Evolutionary conservation across 2,888 invertebrate genomes (phyloP), one percentile per base, ranked within the genome.

Genomic region (Spilarctia lutea): DNA sequence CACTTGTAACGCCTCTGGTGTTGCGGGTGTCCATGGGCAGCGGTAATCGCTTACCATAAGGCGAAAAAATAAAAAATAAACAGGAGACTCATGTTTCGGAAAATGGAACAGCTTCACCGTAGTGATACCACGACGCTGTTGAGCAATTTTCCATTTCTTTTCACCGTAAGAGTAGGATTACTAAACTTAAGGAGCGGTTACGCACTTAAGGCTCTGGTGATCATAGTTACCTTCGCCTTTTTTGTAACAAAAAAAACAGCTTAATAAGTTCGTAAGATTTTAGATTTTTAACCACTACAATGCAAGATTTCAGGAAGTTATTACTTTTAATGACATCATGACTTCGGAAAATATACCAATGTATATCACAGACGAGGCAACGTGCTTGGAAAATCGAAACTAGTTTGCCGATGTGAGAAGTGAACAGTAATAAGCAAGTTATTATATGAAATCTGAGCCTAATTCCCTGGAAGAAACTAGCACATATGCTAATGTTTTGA

Each of bases 401-500:
- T 56, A 16, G 20, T 18, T 16, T 65, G 33, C 18, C 13, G 33
- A 27, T 20, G 8, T 56, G 52, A 8, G n/a, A n/a, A n/a, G n/a
- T 0, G n/a, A 56, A 10, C n/a, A 24, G 52, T 56, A n/a, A n/a
- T 56, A n/a, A 56, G 52, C 18, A 18, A 52, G 52, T 8, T 52
- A 52, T 56, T n/a, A 56, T n/a, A n/a, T 56, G n/a, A 8, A 56
- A 56, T n/a, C 2, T 56, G n/a, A 56, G 11, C 11, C n/a, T 11
- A 56, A 56, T n/a, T 56, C n/a, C n/a, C 52, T 56, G 52, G n/a
- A 56, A 56, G 52, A 56, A 56, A 56, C n/a, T n/a, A 56, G 24
- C 11, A 24, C 8, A 52, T 52, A 24, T 52, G 24, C 24, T 7
- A 52, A 52, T 20, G 48, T 20, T 48, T 48, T 18, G 16, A 45